Conservation (phyloP, 2,797 vertebrate genomes). For the Haliaeetus albicilla region DNA sequence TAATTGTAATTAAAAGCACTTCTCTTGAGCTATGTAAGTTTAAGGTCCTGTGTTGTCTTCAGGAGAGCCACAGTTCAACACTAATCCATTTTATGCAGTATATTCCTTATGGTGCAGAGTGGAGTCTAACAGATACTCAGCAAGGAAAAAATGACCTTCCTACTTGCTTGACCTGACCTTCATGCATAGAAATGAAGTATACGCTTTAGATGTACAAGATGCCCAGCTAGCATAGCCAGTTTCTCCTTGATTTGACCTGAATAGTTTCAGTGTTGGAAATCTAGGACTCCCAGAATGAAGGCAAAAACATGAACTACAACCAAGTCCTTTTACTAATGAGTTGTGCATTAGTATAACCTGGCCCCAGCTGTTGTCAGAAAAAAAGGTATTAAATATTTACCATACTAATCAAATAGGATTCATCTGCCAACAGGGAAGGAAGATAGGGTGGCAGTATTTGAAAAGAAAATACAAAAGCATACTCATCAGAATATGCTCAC, state of each 20-base stretch:
- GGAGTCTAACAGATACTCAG: background rate
- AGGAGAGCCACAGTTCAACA: background rate
- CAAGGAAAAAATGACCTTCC: background rate
- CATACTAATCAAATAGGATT: background rate
- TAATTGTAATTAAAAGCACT: background rate
- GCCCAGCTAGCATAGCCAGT: background rate
- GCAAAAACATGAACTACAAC: background rate
- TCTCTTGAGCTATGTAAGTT: background rate
- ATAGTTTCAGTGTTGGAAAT: background rate
- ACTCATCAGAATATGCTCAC: background rate
- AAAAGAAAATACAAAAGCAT: background rate
- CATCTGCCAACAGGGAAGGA: background rate
- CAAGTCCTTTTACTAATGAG: background rate
- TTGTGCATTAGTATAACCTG: background rate
- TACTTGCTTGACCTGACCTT: background rate
- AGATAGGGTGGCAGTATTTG: background rate
- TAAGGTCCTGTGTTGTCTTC: background rate
- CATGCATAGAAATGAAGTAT: background rate
- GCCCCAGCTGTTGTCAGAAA: background rate
- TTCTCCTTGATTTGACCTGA: background rate
- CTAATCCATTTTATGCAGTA: background rate
- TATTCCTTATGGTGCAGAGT: background rate
- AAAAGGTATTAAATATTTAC: constrained; percentile 1
- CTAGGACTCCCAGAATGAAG: background rate
- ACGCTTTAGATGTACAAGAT: background rate